Conservation (phyloP, 2,888 invertebrate species). For the Acrobasis repandana region DNA sequence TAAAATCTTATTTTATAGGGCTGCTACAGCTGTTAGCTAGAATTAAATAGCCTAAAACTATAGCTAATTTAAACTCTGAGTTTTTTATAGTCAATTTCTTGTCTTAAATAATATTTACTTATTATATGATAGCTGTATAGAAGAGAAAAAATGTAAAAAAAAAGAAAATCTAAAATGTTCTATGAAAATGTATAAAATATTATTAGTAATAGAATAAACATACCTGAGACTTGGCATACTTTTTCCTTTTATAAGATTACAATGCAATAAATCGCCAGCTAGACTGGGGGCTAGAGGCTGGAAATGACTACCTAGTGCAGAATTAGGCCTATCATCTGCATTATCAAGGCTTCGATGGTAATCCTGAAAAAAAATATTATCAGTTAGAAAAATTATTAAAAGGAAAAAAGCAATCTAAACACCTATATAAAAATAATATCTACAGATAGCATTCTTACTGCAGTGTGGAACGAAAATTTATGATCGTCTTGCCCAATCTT, state of each 20-base stretch:
- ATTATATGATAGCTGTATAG: constrained; percentile 24
- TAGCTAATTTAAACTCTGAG: constrained; percentile 12
- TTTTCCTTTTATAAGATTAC: constrained; percentile 94
- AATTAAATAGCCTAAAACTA: constrained; percentile 19
- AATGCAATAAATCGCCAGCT: constrained; percentile 76
- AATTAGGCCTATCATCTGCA: constrained; percentile 88
- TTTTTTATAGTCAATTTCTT: constrained; percentile 22
- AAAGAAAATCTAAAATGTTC: constrained; percentile 26
- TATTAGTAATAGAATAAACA: constrained; percentile 41
- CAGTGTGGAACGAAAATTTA: constrained; percentile 79
- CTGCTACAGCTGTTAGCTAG: constrained; percentile 17
- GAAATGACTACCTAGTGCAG: constrained; percentile 86
- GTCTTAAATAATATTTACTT: constrained; percentile 23
- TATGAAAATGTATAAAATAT: background rate
- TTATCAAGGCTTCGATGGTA: constrained; percentile 92
- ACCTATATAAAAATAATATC: constrained; percentile 55
- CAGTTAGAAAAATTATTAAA: background rate
- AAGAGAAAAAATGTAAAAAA: constrained; percentile 25
- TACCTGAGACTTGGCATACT: constrained; percentile 98
- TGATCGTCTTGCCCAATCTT: constrained; percentile 92
- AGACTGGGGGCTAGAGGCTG: constrained; percentile 80
- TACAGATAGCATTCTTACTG: constrained; percentile 86
- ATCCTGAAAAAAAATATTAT: constrained; percentile 80
- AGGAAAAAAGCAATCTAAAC: constrained; percentile 19
- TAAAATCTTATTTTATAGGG: constrained; percentile 25